A percentile compares a stretch with the other conserved stretches of the same genome.
These are phyloP conservation scores for Aptenodytes forsteri DNA, from an alignment of 2,113 vertebrate species.

Conservation along the genomic window DNA sequence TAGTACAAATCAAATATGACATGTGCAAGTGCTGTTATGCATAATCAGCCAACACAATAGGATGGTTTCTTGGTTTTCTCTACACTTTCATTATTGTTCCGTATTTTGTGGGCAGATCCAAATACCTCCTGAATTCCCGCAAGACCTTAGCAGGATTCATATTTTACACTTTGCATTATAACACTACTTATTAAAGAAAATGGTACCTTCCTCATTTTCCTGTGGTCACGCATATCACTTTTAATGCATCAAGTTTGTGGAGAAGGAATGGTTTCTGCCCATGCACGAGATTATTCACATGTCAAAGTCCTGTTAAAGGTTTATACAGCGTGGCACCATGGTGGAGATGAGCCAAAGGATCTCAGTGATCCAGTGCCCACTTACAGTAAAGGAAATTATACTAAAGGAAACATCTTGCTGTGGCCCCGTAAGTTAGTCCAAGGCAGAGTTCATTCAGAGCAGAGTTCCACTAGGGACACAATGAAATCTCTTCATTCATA, in stretches of 20 bases:
- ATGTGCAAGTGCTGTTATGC: background rate
- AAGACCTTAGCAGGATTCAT: background rate
- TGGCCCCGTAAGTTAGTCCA: background rate
- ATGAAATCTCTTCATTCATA: background rate
- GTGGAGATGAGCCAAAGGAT: background rate
- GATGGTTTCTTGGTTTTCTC: background rate
- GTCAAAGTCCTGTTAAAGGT: background rate
- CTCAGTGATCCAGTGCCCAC: background rate
- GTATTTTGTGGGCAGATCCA: background rate
- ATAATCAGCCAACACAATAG: rapidly evolving
- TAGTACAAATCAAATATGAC: background rate
- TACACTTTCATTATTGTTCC: background rate
- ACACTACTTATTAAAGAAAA: background rate
- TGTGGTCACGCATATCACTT: background rate
- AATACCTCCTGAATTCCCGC: background rate
- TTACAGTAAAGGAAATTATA: background rate
- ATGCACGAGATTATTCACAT: background rate
- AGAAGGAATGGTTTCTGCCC: background rate
- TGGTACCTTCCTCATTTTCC: background rate
- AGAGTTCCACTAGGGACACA: background rate
- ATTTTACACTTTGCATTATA: background rate
- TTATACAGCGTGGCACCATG: background rate
- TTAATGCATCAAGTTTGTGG: background rate
- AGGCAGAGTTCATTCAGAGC: background rate
- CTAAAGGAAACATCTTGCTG: background rate